Conservation (phyloP, 2,888 invertebrate species). For the Polydesmus complanatus region DNA sequence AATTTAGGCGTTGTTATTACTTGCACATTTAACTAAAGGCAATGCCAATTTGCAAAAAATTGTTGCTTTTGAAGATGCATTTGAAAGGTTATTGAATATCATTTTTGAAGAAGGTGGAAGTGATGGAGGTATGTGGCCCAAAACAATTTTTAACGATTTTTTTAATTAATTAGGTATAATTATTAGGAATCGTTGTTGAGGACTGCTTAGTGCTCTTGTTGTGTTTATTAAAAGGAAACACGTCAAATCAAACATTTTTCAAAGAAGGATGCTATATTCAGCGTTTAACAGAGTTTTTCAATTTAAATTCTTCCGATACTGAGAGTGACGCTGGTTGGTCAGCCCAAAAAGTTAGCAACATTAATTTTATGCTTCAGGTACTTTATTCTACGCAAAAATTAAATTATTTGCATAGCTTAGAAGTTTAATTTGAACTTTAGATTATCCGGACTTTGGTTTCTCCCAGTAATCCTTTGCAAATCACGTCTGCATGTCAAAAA, state of each 20-base stretch:
- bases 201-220: constrained; percentile 87
- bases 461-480: constrained; percentile 80
- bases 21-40: constrained; percentile 82
- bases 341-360: constrained; percentile 85
- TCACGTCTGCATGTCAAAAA: constrained; percentile 63
- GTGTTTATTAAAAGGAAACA: constrained; percentile 84
- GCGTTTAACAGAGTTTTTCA: constrained; percentile 74
- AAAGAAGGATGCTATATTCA: constrained; percentile 95
- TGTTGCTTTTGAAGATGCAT: constrained; percentile 97
- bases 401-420: too few relatives aligned
- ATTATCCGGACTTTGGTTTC: constrained; percentile 75
- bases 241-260: constrained; percentile 96
- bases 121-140: constrained; percentile 67
- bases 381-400: constrained; percentile 11
- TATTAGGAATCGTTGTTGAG: constrained; percentile 76
- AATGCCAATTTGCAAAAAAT: constrained; percentile 98
- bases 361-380: constrained; percentile 80
- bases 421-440: constrained; percentile 27
- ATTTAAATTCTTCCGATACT: constrained; percentile 47
- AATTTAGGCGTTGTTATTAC: constrained; percentile 57
- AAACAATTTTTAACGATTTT: too few relatives aligned
- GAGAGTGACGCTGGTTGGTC: constrained; percentile 52
- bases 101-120: constrained; percentile 80
- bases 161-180: background rate
- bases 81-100: constrained; percentile 86